phyloP scores from a whole-genome alignment of 2,113 vertebrate species.

The Cochlearius cochlearius region DNA sequence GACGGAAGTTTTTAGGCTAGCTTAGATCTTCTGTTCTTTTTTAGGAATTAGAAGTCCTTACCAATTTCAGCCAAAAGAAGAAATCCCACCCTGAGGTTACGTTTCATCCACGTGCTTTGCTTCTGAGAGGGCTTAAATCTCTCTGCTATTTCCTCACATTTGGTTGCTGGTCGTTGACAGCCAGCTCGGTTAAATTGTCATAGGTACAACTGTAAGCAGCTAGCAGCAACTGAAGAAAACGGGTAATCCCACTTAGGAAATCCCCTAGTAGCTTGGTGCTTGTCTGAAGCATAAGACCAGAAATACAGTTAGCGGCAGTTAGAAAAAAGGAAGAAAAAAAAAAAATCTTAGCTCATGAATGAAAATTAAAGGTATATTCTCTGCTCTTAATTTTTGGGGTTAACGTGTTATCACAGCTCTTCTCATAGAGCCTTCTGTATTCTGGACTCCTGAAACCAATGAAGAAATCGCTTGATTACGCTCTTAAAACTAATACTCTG shows the following conservation, averaged over 20 bases:
- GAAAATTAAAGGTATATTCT: not conserved
- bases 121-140: slow-evolving; percentile 6
- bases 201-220: slow-evolving; percentile 10
- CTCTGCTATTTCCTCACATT: not conserved
- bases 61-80: not conserved
- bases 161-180: not conserved
- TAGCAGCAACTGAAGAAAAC: slow-evolving; percentile 9
- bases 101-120: not conserved
- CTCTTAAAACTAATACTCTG: not conserved
- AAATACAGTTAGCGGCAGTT: slow-evolving; percentile 47
- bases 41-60: not conserved
- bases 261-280: slow-evolving; percentile 14
- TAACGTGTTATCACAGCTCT: not conserved
- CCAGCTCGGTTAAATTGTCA: not conserved
- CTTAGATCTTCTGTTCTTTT: not conserved
- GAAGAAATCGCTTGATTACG: not conserved
- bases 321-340: not conserved
- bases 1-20: not conserved
- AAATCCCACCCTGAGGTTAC: not conserved
- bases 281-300: not conserved
- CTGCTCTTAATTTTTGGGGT: not conserved
- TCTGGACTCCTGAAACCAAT: not conserved
- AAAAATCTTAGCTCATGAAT: not conserved
- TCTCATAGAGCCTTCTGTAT: not conserved
- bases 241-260: slow-evolving; percentile 37